Percentiles rank a stretch among this genome's conserved stretches.
Evolutionary conservation across 1,140 invertebrate species (phyloP).

Genomic region (Lordiphosa collinella): DNA sequence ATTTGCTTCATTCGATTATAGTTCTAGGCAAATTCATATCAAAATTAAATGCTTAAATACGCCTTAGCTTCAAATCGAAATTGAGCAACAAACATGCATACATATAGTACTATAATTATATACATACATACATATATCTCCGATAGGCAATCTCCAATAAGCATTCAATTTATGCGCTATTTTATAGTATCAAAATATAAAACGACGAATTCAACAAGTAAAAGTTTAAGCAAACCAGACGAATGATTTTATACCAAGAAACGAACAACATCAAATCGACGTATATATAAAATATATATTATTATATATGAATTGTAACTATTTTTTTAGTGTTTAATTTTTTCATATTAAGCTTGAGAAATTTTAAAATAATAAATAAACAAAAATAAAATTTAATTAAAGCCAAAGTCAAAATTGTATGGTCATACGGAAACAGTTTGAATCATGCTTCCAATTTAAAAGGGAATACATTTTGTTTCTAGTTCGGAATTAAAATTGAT

Average conservation of each 20-base stretch:
- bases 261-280: slow-evolving; percentile 32
- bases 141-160: slow-evolving; percentile 61
- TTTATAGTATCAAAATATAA: slow-evolving; percentile 38
- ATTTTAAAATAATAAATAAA: slow-evolving; percentile 32
- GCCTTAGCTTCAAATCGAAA: slow-evolving; percentile 37
- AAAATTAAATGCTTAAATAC: slow-evolving; percentile 36
- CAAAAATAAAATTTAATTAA: slow-evolving; percentile 30
- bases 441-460: no score
- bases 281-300: slow-evolving; percentile 11
- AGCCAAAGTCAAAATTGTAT: neutral
- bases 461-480: no score
- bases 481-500: no score
- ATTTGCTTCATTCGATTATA: slow-evolving; percentile 44
- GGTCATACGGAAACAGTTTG: no score
- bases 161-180: slow-evolving; percentile 42
- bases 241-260: slow-evolving; percentile 62
- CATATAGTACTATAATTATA: slow-evolving; percentile 2
- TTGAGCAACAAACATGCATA: slow-evolving; percentile 5
- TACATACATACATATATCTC: slow-evolving; percentile 43
- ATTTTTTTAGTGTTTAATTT: slow-evolving; percentile 47
- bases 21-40: slow-evolving; percentile 54
- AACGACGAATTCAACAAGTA: slow-evolving; percentile 11
- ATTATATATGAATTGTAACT: slow-evolving; percentile 43
- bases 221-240: slow-evolving; percentile 26
- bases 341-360: slow-evolving; percentile 33